phyloP scores from a whole-genome alignment of 2,888 invertebrate genomes.

The Stenolophus ochropezus region DNA sequence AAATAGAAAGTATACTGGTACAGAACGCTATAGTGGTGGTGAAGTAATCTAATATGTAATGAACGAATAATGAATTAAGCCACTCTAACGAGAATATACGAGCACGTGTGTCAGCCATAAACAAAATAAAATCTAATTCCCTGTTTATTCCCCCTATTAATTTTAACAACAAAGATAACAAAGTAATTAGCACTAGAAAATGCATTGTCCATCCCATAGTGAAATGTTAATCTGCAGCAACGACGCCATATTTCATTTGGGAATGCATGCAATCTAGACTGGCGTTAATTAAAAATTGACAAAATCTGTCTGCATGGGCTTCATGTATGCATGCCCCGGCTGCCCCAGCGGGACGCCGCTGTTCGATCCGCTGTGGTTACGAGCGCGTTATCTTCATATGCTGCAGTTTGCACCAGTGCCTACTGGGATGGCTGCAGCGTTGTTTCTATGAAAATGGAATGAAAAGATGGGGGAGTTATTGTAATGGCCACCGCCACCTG shows the following conservation, averaged over 20 bases:
- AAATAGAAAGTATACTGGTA: background rate
- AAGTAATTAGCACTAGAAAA: conserved; percentile 11
- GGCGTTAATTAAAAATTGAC: conserved; percentile 57
- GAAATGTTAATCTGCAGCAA: conserved; percentile 52
- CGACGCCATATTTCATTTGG: conserved; percentile 53
- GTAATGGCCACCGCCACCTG: background rate
- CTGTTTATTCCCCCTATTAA: conserved; percentile 23
- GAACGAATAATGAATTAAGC: background rate
- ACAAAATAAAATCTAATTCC: conserved; percentile 33
- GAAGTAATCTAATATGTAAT: background rate
- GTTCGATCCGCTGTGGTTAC: conserved; percentile 11
- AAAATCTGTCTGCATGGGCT: conserved; percentile 50
- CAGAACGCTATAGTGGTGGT: background rate
- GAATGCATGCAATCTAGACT: conserved; percentile 54
- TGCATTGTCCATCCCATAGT: conserved; percentile 5
- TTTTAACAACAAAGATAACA: conserved; percentile 39
- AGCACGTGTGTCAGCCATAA: background rate
- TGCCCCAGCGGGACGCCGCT: background rate
- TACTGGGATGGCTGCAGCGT: background rate
- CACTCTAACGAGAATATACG: background rate
- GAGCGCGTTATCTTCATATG: conserved; percentile 45
- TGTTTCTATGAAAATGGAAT: conserved; percentile 12
- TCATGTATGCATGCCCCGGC: conserved; percentile 22
- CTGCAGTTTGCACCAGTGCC: conserved; percentile 38
- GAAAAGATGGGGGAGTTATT: background rate